A percentile compares a stretch with the other conserved stretches of the same genome.
These are phyloP conservation scores for Sclerurus mexicanus DNA, from an alignment of 2,113 vertebrate genomes.

Conservation along the genomic window DNA sequence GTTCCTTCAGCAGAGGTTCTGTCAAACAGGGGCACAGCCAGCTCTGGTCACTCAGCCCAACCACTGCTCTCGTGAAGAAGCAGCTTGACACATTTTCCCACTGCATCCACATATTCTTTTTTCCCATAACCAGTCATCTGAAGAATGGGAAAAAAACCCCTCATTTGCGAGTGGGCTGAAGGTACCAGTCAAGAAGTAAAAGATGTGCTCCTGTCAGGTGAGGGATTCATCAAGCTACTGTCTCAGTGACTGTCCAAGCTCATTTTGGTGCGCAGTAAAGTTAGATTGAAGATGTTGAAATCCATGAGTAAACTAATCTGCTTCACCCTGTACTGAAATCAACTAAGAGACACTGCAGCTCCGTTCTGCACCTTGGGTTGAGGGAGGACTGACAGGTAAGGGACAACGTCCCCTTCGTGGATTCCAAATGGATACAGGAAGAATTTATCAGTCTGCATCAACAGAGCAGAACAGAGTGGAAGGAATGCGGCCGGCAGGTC, in stretches of 20 bases:
- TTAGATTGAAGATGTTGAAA: background rate
- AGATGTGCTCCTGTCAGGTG: background rate
- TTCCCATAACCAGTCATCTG: background rate
- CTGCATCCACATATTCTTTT: background rate
- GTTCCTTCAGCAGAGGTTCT: background rate
- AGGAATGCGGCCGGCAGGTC: background rate
- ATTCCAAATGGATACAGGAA: background rate
- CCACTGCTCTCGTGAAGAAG: background rate
- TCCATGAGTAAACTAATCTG: background rate
- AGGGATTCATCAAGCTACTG: background rate
- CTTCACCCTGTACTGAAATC: background rate
- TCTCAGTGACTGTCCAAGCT: background rate
- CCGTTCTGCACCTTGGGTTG: fast-evolving
- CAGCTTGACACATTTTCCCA: background rate
- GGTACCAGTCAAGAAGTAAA: background rate
- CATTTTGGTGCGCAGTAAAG: background rate
- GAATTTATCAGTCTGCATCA: background rate
- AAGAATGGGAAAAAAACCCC: background rate
- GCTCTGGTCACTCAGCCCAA: background rate
- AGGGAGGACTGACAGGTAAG: background rate
- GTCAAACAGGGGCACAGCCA: background rate
- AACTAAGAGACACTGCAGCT: background rate
- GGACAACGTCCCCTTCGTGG: background rate
- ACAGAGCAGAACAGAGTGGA: background rate
- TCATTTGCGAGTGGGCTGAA: background rate